These are phyloP conservation scores for Neuroscelio doddi DNA, from an alignment of 2,888 invertebrate species.

Conservation along the genomic window DNA sequence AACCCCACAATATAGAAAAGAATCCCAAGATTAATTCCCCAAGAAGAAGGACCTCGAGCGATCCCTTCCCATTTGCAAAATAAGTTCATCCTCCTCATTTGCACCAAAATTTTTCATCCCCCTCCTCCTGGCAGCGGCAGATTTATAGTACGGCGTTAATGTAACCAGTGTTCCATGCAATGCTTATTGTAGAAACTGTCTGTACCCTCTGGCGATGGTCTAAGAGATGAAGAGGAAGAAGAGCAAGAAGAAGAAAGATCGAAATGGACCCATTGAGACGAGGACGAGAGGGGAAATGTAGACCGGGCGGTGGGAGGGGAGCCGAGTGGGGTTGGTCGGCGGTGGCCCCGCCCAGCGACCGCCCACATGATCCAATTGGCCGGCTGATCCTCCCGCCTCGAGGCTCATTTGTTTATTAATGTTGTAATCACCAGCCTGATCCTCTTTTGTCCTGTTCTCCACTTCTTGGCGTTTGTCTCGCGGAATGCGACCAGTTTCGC, in stretches of 20 bases:
- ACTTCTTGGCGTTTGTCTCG: conserved; percentile 52
- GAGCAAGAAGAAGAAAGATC: conserved; percentile 20
- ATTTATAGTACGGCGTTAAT: conserved; percentile 45
- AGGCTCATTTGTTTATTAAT: conserved; percentile 72
- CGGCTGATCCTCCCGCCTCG: conserved; percentile 65
- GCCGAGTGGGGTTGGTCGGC: conserved; percentile 58
- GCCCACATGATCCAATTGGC: conserved; percentile 67
- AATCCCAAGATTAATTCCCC: conserved; percentile 34
- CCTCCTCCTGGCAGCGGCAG: conserved; percentile 18
- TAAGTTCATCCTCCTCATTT: conserved; percentile 34
- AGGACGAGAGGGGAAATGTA: conserved; percentile 41
- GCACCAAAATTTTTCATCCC: conserved; percentile 28
- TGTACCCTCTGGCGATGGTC: conserved; percentile 42
- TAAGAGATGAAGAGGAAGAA: conserved; percentile 33
- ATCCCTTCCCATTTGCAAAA: conserved; percentile 14
- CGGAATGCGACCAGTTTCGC: conserved; percentile 70
- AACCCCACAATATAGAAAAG: conserved; percentile 15
- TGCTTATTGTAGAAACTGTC: conserved; percentile 44
- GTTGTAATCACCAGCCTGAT: conserved; percentile 71
- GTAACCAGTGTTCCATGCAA: conserved; percentile 31
- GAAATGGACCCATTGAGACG: not conserved
- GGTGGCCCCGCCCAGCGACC: conserved; percentile 65
- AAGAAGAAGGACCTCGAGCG: conserved; percentile 29
- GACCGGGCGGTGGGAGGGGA: conserved; percentile 52
- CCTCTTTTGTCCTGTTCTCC: conserved; percentile 68